Evolutionary conservation across 2,888 invertebrate genomes (phyloP), one percentile per base, ranked within the genome.

Genomic region (Clunio marinus): DNA sequence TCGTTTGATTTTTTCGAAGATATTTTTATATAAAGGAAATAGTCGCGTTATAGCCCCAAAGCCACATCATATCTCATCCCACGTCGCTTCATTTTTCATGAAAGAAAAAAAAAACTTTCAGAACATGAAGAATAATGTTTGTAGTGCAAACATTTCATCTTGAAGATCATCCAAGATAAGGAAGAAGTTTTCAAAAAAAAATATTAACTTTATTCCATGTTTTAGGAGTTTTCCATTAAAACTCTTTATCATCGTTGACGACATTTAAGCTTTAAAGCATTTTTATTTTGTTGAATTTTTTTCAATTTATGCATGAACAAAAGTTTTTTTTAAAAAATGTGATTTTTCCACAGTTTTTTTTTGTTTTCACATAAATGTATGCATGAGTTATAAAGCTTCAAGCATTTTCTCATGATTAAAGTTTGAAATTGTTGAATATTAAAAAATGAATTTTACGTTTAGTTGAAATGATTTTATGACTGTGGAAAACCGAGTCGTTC

Each of bases 391-490:
- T 65, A 17, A 25, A 27, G 63, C 63, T 20, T 17, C 20, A 8
- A 46, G 63, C 63, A 17, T 13, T 65, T 65, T 65, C 63, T 65
- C 63, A 65, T 65, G 63, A 65, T 65, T 65, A 65, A 65, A 65
- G 45, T 65, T 65, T 41, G 28, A 65, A 65, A 45, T 65, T 65
- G 63, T 65, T 65, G 63, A 65, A 65, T 65, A 46, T 46, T 37
- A 45, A 45, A 63, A 63, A 22, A 51, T 51, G 20, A 51, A 20
- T 51, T 51, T 51, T 8, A 51, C 51, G 51, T 51, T n/a, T 17
- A 22, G 51, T 51, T 51, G 17, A 51, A 51, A 51, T 22, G 51
- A 46, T 65, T 46, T 45, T 45, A 10, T 59, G 35, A 17, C 17
- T 24, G 13, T 2, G 27, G 45, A 57, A 15, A 58, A 28, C 15